Evolutionary conservation across 2,113 vertebrate species (phyloP).

Genomic region (Daubentonia madagascariensis): DNA sequence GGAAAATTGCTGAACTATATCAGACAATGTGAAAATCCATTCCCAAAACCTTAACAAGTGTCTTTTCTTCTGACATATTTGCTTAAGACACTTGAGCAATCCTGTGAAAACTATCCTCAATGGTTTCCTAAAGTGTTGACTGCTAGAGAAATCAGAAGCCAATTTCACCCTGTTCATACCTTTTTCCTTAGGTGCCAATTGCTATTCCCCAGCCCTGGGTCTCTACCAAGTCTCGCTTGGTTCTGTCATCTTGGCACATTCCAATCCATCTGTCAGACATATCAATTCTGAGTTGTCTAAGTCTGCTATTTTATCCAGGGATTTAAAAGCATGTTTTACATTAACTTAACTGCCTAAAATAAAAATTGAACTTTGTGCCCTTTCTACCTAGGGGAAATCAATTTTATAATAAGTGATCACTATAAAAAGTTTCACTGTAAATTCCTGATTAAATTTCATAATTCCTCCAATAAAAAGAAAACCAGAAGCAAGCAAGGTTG

Average conservation of each 20-base stretch:
- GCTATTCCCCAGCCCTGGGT: background rate
- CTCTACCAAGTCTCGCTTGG: background rate
- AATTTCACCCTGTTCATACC: background rate
- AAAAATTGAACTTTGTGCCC: background rate
- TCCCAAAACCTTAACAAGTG: background rate
- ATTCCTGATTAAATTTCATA: background rate
- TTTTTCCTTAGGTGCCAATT: background rate
- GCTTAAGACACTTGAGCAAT: background rate
- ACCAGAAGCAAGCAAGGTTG: background rate
- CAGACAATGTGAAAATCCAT: background rate
- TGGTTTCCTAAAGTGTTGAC: background rate
- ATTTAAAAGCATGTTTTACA: background rate
- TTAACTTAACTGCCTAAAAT: background rate
- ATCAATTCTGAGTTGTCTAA: background rate
- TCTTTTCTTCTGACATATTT: background rate
- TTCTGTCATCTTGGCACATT: background rate
- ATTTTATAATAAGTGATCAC: background rate
- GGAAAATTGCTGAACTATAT: slow-evolving; percentile 14
- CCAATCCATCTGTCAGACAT: background rate
- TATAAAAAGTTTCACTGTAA: background rate
- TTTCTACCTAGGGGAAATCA: background rate
- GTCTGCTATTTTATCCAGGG: background rate
- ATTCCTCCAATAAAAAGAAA: background rate
- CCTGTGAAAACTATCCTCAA: background rate
- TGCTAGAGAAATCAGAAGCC: background rate